A percentile compares a stretch with the other conserved stretches of the same genome.
These are phyloP conservation scores for Chelonia mydas DNA, from an alignment of 2,797 vertebrate genomes.

Conservation along the genomic window DNA sequence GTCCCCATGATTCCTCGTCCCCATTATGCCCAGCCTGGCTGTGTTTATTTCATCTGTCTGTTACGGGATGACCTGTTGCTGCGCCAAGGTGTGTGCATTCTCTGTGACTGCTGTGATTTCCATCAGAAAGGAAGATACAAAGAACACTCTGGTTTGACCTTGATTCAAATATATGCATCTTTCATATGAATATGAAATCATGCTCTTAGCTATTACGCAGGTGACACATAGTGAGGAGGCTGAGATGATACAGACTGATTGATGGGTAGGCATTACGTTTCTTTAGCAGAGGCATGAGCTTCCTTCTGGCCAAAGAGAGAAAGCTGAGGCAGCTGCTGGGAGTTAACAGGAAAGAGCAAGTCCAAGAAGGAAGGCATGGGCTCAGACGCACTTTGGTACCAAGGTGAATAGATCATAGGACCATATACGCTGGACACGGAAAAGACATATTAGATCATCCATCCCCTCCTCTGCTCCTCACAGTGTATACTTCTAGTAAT, in stretches of 20 bases:
- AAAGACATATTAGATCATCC: background rate
- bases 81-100: slow-evolving; percentile 89
- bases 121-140: background rate
- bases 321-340: background rate
- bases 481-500: background rate
- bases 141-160: background rate
- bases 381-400: background rate
- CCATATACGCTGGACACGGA: background rate
- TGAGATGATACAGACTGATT: slow-evolving; percentile 7
- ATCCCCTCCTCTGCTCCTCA: background rate
- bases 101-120: background rate
- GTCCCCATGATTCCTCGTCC: slow-evolving; percentile 98
- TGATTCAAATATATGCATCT: background rate
- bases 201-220: background rate
- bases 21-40: slow-evolving; percentile 95
- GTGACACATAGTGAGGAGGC: background rate
- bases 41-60: slow-evolving; percentile 98
- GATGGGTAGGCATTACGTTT: background rate
- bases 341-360: background rate
- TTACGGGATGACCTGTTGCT: slow-evolving; percentile 94
- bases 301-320: background rate
- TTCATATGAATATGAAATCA: background rate
- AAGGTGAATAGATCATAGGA: background rate
- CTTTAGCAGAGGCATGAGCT: background rate
- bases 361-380: background rate